Evolutionary conservation across 2,113 vertebrate species (phyloP).

Genomic region (Empidonax traillii): DNA sequence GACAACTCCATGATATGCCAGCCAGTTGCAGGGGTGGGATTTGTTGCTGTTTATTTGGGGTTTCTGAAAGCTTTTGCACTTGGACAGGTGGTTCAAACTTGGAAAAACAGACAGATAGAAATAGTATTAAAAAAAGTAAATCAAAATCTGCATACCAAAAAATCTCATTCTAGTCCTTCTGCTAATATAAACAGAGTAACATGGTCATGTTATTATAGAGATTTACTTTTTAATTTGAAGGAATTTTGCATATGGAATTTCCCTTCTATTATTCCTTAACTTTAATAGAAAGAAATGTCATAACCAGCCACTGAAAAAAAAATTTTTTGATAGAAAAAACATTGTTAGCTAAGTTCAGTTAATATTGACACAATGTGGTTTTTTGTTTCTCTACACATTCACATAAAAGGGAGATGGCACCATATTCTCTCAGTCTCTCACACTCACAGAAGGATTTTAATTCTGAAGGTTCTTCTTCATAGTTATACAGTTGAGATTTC

Average conservation of each 20-base stretch:
- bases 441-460: not conserved
- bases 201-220: not conserved
- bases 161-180: not conserved
- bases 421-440: not conserved
- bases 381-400: not conserved
- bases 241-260: not conserved
- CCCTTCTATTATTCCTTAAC: not conserved
- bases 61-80: not conserved
- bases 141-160: not conserved
- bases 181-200: not conserved
- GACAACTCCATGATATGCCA: not conserved
- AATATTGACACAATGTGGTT: not conserved
- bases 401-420: rapidly evolving
- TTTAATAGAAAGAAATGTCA: not conserved
- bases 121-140: not conserved
- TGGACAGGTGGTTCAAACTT: not conserved
- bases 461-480: not conserved
- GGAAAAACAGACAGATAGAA: not conserved
- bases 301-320: not conserved
- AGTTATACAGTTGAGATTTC: not conserved
- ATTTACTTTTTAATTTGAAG: not conserved
- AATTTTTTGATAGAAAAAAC: not conserved
- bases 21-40: not conserved
- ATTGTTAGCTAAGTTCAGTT: not conserved
- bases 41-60: not conserved